These are phyloP conservation scores for Excalfactoria chinensis DNA, from an alignment of 2,113 vertebrate genomes.

Conservation along the genomic window DNA sequence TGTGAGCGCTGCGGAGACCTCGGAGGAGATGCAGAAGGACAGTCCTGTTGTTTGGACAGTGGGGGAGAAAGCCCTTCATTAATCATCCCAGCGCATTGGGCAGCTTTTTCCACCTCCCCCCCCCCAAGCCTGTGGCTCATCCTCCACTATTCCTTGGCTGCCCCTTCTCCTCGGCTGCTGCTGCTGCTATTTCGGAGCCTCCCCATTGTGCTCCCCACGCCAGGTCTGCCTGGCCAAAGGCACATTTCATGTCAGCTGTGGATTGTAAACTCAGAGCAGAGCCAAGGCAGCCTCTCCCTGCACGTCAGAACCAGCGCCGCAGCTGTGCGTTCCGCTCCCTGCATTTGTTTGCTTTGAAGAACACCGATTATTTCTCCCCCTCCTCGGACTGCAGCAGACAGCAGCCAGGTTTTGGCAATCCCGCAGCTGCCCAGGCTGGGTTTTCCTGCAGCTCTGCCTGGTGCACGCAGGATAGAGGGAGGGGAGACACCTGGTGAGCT, in stretches of 20 bases:
- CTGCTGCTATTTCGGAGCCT: constrained; percentile 51
- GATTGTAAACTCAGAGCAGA: not conserved
- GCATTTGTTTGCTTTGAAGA: not conserved
- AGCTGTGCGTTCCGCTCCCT: not conserved
- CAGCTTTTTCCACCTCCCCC: constrained; percentile 1
- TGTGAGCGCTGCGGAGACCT: not conserved
- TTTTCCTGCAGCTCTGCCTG: not conserved
- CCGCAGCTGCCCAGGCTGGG: not conserved
- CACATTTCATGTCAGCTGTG: constrained; percentile 36
- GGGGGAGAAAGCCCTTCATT: not conserved
- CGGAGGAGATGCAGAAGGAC: not conserved
- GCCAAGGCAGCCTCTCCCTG: constrained; percentile 24
- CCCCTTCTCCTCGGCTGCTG: not conserved
- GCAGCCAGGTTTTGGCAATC: not conserved
- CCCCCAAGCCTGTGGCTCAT: constrained; percentile 9
- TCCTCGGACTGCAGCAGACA: not conserved
- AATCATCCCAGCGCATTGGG: not conserved
- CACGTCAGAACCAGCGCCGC: fast-evolving
- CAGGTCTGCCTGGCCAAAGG: constrained; percentile 18
- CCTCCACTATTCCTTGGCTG: constrained; percentile 30
- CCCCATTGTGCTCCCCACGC: not conserved
- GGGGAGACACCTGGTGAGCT: not conserved
- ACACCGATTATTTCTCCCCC: not conserved
- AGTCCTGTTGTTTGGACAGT: not conserved
- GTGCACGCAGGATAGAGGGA: not conserved